phyloP scores from a whole-genome alignment of 2,888 invertebrate species.

The Sarcophaga rosellei region DNA sequence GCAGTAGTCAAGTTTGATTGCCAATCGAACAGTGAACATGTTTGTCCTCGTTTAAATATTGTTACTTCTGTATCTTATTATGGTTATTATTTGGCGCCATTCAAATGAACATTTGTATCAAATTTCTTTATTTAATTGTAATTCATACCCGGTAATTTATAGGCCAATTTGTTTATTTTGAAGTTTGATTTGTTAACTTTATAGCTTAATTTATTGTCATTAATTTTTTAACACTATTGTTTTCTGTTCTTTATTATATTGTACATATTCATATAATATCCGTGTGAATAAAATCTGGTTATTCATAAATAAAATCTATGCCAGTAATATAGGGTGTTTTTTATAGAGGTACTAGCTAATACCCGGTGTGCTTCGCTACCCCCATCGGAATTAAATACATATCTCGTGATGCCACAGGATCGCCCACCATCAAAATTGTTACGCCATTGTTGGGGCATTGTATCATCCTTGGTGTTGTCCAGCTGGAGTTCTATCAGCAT shows the following conservation, averaged over 20 bases:
- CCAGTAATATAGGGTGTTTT: no score
- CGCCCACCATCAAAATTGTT: no score
- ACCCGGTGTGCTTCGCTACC: no score
- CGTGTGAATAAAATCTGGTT: conserved; percentile 49
- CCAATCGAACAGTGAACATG: conserved; percentile 27
- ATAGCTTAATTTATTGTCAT: conserved; percentile 58
- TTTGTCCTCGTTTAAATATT: conserved; percentile 26
- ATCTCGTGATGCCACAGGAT: no score
- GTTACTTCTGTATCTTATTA: conserved; percentile 52
- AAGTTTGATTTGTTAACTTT: conserved; percentile 59
- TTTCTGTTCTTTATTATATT: conserved; percentile 7
- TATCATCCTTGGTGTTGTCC: no score
- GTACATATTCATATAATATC: conserved; percentile 42
- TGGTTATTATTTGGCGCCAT: conserved; percentile 63
- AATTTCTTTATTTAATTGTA: conserved; percentile 59
- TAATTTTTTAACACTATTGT: conserved; percentile 27
- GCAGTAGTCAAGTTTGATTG: conserved; percentile 54
- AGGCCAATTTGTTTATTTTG: conserved; percentile 63
- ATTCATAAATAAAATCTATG: background rate
- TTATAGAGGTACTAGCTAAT: no score
- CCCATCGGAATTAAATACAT: no score
- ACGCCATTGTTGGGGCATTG: no score
- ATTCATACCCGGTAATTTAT: conserved; percentile 51
- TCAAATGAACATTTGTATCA: conserved; percentile 55
- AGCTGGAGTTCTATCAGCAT: no score